Percentiles rank a stretch among this genome's conserved stretches.
Evolutionary conservation across 2,888 invertebrate species (phyloP).

Genomic region (Cotesia congregata): DNA sequence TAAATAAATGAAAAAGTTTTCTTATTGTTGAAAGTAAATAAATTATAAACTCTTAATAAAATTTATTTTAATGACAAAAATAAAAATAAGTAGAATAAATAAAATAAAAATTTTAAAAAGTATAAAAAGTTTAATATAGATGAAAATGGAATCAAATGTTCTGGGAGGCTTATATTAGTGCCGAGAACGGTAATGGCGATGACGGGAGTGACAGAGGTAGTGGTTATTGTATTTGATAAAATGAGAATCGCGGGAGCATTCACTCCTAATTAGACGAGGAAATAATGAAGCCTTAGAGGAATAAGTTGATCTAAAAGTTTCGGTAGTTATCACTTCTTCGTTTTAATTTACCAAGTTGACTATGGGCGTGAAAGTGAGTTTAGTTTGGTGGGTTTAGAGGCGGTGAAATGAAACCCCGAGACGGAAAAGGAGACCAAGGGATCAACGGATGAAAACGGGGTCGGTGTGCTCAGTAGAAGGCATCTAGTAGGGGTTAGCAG

Average conservation of each 20-base stretch:
- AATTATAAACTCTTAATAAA: not conserved
- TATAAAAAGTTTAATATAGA: not conserved
- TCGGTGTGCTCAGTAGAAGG: not conserved
- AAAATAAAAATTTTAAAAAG: conserved; percentile 1
- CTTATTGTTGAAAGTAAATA: not conserved
- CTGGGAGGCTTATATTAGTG: not conserved
- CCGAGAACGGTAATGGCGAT: not conserved
- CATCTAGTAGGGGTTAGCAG: conserved; percentile 24
- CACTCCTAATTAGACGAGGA: conserved; percentile 28
- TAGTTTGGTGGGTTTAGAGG: not conserved
- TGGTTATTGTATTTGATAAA: conserved; percentile 10
- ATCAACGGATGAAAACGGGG: conserved; percentile 11
- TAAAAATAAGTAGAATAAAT: not conserved
- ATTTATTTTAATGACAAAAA: not conserved
- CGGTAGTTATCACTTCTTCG: conserved; percentile 31
- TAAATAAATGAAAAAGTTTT: not conserved
- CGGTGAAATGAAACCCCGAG: conserved; percentile 11
- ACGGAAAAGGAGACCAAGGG: not conserved
- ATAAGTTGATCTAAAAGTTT: conserved; percentile 36
- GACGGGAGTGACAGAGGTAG: not conserved
- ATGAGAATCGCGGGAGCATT: conserved; percentile 17
- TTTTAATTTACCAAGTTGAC: conserved; percentile 31
- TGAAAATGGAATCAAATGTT: conserved; percentile 20
- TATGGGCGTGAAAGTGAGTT: conserved; percentile 21
- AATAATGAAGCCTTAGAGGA: conserved; percentile 31